A percentile compares a stretch with the other conserved stretches of the same genome.
These are phyloP conservation scores for Mallotus villosus DNA, from an alignment of 2,797 vertebrate genomes.

Conservation along the genomic window DNA sequence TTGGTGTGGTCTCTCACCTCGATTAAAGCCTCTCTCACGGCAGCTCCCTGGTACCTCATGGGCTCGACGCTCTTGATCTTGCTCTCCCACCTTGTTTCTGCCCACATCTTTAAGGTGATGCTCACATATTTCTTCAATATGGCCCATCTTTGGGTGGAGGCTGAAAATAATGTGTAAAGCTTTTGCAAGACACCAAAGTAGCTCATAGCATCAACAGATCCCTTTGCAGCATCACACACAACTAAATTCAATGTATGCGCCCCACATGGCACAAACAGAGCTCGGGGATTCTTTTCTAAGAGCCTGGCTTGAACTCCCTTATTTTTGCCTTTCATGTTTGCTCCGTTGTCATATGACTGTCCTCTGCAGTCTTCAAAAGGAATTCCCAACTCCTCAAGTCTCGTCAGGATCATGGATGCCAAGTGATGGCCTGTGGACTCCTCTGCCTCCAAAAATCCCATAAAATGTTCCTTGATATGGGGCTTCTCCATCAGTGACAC, in stretches of 20 bases:
- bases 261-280: constrained; percentile 34
- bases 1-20: too few species aligned
- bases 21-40: constrained; percentile 29
- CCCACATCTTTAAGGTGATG: constrained; percentile 37
- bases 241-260: constrained; percentile 35
- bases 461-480: too few species aligned
- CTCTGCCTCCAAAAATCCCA: too few species aligned
- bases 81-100: constrained; percentile 37
- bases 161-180: constrained; percentile 34
- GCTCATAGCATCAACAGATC: constrained; percentile 27
- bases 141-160: constrained; percentile 31
- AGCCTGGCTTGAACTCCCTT: neutral
- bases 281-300: constrained; percentile 24
- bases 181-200: constrained; percentile 40
- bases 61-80: constrained; percentile 37
- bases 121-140: constrained; percentile 31
- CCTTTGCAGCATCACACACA: constrained; percentile 29
- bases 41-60: constrained; percentile 29
- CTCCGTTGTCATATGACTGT: too few species aligned
- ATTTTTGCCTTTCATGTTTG: too few species aligned
- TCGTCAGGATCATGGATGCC: too few species aligned
- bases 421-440: too few species aligned
- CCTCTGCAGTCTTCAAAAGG: too few species aligned
- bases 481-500: too few species aligned
- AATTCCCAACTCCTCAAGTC: too few species aligned